Conservation (phyloP, 2,113 vertebrate species). For the Dryoscopus gambensis region DNA sequence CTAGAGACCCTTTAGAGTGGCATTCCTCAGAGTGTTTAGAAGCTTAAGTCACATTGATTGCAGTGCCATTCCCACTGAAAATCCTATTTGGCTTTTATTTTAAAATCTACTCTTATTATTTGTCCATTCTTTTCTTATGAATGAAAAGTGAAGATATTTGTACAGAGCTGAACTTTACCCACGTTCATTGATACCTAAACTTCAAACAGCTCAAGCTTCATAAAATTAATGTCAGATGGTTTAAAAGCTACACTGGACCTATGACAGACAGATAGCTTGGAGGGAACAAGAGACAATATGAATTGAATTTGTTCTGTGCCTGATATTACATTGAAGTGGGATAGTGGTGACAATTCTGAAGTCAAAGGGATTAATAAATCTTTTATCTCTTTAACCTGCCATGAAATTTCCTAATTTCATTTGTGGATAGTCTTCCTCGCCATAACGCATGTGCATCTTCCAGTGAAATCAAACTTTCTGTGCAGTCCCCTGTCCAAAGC, state of each 20-base stretch:
- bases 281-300: background rate
- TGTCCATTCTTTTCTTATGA: background rate
- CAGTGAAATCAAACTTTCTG: background rate
- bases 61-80: background rate
- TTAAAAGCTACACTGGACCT: background rate
- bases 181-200: background rate
- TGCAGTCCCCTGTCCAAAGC: background rate
- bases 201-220: background rate
- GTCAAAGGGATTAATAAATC: background rate
- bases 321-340: background rate
- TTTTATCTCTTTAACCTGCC: background rate
- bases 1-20: background rate
- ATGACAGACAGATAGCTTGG: background rate
- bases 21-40: background rate
- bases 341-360: background rate
- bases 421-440: background rate
- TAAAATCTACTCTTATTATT: background rate
- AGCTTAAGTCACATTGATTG: background rate
- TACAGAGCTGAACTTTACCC: background rate
- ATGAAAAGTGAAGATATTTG: background rate
- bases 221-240: background rate
- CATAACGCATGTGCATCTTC: fast-evolving
- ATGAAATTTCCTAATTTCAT: background rate
- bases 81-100: background rate
- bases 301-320: background rate